These are phyloP conservation scores for Leptinotarsa lineolata DNA, from an alignment of 1,140 invertebrate species.

Conservation along the genomic window DNA sequence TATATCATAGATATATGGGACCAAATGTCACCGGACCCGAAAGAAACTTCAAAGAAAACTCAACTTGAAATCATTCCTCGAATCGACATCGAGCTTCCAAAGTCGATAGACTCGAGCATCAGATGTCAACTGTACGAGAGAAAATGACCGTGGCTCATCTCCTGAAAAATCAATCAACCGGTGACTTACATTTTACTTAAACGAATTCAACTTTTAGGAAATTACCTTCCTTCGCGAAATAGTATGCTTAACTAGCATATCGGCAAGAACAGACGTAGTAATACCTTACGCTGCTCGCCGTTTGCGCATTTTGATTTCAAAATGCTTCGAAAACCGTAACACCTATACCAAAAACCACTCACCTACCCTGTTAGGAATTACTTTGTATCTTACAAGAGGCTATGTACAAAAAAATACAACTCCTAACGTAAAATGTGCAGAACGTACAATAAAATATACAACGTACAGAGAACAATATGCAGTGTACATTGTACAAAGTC, in stretches of 20 bases:
- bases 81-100: slow-evolving; percentile 47
- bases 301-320: slow-evolving; percentile 50
- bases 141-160: not conserved
- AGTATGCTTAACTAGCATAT: slow-evolving; percentile 45
- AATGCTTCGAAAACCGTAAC: slow-evolving; percentile 40
- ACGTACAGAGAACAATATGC: not conserved
- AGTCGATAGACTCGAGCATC: slow-evolving; percentile 46
- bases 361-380: slow-evolving; percentile 11
- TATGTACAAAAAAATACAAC: slow-evolving; percentile 30
- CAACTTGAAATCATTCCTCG: slow-evolving; percentile 1
- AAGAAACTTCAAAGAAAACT: slow-evolving; percentile 35
- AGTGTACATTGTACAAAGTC: not conserved
- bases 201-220: slow-evolving; percentile 51
- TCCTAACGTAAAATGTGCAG: slow-evolving; percentile 13
- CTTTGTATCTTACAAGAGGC: slow-evolving; percentile 16
- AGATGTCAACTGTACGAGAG: slow-evolving; percentile 14
- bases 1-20: slow-evolving; percentile 97
- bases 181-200: slow-evolving; percentile 51
- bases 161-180: slow-evolving; percentile 44
- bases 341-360: slow-evolving; percentile 37
- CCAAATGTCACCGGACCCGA: slow-evolving; percentile 76
- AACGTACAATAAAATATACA: slow-evolving; percentile 30
- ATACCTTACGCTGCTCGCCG: slow-evolving; percentile 45
- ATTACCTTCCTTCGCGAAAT: slow-evolving; percentile 57
- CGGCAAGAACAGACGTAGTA: slow-evolving; percentile 40